Conservation (phyloP, 2,797 vertebrate genomes). For the Cygnus olor region DNA sequence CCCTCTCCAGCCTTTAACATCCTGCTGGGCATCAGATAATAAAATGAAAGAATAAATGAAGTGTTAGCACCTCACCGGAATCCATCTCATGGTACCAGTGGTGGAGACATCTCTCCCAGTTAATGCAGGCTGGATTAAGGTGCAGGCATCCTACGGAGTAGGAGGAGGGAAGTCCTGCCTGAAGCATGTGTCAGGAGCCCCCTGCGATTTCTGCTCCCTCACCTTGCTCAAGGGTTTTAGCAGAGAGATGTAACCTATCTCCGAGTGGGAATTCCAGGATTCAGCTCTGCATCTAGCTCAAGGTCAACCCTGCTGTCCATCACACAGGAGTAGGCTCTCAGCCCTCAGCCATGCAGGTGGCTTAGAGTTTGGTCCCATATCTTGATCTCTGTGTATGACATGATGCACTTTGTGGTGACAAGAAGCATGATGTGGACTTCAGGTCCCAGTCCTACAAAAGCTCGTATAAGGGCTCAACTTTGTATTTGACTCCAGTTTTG, state of each 20-base stretch:
- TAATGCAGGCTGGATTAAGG: background rate
- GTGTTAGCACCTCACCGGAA: background rate
- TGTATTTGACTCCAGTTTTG: background rate
- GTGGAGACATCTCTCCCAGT: background rate
- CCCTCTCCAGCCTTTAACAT: background rate
- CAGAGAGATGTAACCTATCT: background rate
- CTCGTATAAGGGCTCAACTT: background rate
- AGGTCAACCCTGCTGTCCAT: background rate
- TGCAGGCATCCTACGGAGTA: background rate
- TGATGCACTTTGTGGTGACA: accelerated
- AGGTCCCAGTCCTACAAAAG: background rate
- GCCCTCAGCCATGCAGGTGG: background rate
- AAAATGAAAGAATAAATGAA: background rate
- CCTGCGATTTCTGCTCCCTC: background rate
- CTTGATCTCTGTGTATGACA: background rate
- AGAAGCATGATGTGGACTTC: background rate
- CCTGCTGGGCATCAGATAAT: background rate
- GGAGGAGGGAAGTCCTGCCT: background rate
- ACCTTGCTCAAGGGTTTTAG: background rate
- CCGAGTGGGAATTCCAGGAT: background rate
- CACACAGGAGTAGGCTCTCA: background rate
- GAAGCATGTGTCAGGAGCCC: background rate
- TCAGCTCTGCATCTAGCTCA: background rate
- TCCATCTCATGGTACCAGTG: background rate
- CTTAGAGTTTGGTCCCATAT: background rate